A percentile compares a stretch with the other conserved stretches of the same genome.
These are phyloP conservation scores for Spinus olivaceus DNA, from an alignment of 2,797 vertebrate genomes.

Conservation along the genomic window DNA sequence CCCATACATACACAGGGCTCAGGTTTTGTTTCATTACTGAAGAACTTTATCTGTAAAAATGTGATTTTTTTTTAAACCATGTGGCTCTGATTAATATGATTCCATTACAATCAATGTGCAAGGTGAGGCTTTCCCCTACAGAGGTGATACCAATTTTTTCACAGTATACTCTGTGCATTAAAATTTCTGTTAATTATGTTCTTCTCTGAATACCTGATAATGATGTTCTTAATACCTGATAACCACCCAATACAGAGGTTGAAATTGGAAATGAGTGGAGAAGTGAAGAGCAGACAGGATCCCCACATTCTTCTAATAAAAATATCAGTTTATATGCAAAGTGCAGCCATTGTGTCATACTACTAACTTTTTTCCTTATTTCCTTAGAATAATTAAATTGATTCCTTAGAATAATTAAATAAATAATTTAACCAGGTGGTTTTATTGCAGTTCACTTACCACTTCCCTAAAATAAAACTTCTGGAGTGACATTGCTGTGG, in stretches of 20 bases:
- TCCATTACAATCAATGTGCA: not conserved
- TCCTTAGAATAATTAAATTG: not conserved
- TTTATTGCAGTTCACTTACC: not conserved
- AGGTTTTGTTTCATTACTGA: not conserved
- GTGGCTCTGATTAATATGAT: not conserved
- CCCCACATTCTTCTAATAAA: not conserved
- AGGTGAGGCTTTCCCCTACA: not conserved
- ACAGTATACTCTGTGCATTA: not conserved
- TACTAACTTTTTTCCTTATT: not conserved
- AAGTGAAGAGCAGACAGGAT: not conserved
- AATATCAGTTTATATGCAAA: fast-evolving
- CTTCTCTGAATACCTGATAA: not conserved
- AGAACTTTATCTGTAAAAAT: not conserved
- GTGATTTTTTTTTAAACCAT: not conserved
- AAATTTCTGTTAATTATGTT: not conserved
- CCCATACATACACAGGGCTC: fast-evolving
- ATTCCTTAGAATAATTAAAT: not conserved
- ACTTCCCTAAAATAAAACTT: not conserved
- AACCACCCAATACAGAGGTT: not conserved
- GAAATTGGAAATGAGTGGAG: not conserved
- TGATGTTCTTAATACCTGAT: not conserved
- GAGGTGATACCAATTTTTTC: not conserved
- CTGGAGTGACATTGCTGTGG: not conserved
- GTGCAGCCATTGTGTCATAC: fast-evolving
- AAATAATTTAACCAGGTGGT: not conserved